Evolutionary conservation across 1,140 invertebrate species (phyloP).

Genomic region (Ceratosolen solmsi): DNA sequence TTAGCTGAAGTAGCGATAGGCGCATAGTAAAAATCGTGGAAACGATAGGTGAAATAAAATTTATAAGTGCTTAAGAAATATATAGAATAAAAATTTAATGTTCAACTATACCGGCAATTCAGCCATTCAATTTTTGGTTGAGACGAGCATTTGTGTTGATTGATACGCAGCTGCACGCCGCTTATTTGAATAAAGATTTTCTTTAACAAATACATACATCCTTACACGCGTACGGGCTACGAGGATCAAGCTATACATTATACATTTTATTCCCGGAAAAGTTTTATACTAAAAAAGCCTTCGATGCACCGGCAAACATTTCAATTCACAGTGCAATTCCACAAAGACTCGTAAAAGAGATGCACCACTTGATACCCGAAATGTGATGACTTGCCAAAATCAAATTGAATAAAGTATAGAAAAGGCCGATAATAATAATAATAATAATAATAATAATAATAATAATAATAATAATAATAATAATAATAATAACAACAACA

Average conservation of each 20-base stretch:
- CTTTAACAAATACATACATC: not conserved
- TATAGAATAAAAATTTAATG: not conserved
- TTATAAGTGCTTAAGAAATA: no score
- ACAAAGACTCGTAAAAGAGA: slow-evolving; percentile 10
- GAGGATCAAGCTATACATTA: not conserved
- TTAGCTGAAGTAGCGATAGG: no score
- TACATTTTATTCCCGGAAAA: slow-evolving; percentile 10
- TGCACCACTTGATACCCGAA: no score
- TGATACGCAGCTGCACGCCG: not conserved
- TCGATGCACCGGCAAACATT: not conserved
- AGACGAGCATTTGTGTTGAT: not conserved
- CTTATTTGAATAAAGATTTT: not conserved
- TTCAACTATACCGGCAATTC: not conserved
- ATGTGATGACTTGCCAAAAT: no score
- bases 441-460: no score
- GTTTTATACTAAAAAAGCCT: slow-evolving; percentile 7
- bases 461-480: no score
- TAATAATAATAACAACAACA: no score
- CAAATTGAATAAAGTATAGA: no score
- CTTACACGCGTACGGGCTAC: not conserved
- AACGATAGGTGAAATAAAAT: no score
- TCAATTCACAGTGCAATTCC: slow-evolving; percentile 2
- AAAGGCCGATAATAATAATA: no score
- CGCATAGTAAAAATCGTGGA: no score
- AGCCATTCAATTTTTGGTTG: no score